These are phyloP conservation scores for Taeniopygia guttata DNA, from an alignment of 2,797 vertebrate species.

Conservation along the genomic window DNA sequence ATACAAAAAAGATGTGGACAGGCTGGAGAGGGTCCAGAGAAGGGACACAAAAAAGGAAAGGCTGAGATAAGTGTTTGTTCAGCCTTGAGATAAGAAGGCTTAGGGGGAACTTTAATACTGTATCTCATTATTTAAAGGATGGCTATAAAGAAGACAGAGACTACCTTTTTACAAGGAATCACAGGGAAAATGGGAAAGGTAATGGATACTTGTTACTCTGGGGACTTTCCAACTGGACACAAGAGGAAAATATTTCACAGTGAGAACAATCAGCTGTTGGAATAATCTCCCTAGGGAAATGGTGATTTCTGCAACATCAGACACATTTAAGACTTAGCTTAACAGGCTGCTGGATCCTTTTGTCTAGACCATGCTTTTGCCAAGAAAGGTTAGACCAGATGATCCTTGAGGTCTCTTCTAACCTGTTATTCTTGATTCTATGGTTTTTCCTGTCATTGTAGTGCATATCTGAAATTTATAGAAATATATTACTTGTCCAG, in stretches of 20 bases:
- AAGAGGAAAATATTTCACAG: not conserved
- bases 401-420: not conserved
- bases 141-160: not conserved
- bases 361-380: not conserved
- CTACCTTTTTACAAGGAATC: not conserved
- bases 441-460: not conserved
- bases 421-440: not conserved
- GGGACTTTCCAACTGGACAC: not conserved
- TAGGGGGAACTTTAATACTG: not conserved
- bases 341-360: not conserved
- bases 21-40: not conserved
- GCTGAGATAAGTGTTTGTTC: not conserved
- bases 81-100: not conserved
- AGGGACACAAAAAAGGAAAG: not conserved
- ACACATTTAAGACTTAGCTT: not conserved
- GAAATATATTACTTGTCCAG: not conserved
- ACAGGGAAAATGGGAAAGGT: not conserved
- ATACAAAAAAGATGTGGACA: not conserved
- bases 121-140: not conserved
- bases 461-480: not conserved
- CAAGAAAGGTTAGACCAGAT: not conserved
- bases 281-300: not conserved
- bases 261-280: not conserved
- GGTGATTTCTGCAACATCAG: not conserved
- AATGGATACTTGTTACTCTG: not conserved